These are phyloP conservation scores for Cyanoliseus patagonus DNA, from an alignment of 2,113 vertebrate species.

Conservation along the genomic window DNA sequence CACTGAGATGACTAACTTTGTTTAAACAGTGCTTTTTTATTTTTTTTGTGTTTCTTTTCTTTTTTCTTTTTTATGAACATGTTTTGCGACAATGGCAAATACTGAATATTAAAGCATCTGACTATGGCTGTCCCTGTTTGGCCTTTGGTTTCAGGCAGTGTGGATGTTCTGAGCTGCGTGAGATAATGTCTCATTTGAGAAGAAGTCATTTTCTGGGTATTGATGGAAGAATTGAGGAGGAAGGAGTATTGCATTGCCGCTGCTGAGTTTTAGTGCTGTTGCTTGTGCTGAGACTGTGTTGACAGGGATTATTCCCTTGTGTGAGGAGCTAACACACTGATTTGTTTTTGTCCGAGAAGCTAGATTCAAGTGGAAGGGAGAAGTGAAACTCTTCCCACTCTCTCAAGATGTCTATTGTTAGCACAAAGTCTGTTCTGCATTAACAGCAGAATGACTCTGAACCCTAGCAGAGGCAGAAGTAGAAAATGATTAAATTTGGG, in stretches of 20 bases:
- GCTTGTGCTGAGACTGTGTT: background rate
- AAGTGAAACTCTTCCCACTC: background rate
- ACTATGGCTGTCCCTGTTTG: background rate
- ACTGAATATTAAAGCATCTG: background rate
- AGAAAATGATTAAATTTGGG: background rate
- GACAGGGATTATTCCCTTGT: background rate
- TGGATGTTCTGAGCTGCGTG: background rate
- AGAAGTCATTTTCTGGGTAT: background rate
- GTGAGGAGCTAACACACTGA: background rate
- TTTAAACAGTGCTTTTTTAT: background rate
- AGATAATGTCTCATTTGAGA: background rate
- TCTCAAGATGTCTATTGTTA: conserved; percentile 38
- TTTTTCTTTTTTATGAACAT: background rate
- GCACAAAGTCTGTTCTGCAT: conserved; percentile 10
- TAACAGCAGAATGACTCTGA: background rate
- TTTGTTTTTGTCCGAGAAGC: background rate
- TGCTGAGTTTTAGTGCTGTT: background rate
- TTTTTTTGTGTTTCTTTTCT: background rate
- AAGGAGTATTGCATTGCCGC: background rate
- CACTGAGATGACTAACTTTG: background rate
- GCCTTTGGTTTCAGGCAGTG: background rate
- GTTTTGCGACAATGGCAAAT: background rate
- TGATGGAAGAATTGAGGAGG: background rate
- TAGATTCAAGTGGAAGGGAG: background rate
- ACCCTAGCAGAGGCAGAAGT: background rate